Percentiles rank a stretch among this genome's conserved stretches.
Evolutionary conservation across 2,888 invertebrate species (phyloP).

Genomic region (Lasius fuliginosus): DNA sequence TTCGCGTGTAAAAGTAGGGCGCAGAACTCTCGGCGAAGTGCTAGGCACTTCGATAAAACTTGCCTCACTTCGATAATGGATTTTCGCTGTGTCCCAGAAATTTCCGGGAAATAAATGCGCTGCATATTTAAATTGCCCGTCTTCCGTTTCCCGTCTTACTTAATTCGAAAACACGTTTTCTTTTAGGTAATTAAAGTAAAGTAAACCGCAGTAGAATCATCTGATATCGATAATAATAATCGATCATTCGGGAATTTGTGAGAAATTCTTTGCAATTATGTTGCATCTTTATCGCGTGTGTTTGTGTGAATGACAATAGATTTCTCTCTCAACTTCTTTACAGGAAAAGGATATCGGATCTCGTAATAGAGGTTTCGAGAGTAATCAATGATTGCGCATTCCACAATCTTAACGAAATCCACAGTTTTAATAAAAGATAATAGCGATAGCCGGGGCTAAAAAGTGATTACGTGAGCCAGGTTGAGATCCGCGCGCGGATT

Average conservation of each 20-base stretch:
- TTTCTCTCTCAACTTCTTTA: not conserved
- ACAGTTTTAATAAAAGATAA: not conserved
- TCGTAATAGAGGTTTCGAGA: not conserved
- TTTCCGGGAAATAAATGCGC: slow-evolving; percentile 42
- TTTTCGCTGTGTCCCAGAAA: slow-evolving; percentile 57
- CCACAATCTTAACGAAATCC: not conserved
- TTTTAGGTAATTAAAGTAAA: slow-evolving; percentile 16
- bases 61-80: slow-evolving; percentile 68
- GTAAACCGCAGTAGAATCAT: slow-evolving; percentile 1
- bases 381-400: not conserved
- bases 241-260: not conserved
- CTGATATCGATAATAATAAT: not conserved
- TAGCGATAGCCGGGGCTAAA: not conserved
- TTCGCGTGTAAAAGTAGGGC: slow-evolving; percentile 53
- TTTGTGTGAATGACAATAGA: not conserved
- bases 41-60: slow-evolving; percentile 51
- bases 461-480: not conserved
- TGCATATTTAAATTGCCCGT: slow-evolving; percentile 44
- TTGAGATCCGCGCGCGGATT: not conserved
- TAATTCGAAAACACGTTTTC: not conserved
- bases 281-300: not conserved
- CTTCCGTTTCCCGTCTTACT: slow-evolving; percentile 3
- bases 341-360: not conserved
- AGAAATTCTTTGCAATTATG: not conserved
- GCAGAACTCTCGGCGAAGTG: slow-evolving; percentile 45